Percentiles rank a stretch among this genome's conserved stretches.
phyloP scores from a whole-genome alignment of 2,113 vertebrate genomes.

The Embiotoca jacksoni region DNA sequence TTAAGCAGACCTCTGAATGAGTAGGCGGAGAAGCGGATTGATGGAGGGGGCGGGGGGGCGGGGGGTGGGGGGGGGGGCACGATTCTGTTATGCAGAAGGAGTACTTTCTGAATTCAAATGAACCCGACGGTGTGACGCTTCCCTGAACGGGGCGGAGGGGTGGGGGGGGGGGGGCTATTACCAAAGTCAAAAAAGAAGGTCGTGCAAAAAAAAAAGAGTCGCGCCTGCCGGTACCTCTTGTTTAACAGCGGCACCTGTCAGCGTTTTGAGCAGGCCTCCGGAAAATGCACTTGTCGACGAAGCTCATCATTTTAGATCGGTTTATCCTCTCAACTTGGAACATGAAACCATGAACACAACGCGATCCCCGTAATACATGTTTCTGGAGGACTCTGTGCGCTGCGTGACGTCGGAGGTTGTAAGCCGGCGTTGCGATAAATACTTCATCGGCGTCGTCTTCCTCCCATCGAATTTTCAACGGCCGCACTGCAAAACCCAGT shows the following conservation, averaged over 20 bases:
- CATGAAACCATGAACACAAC: neutral
- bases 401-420: neutral
- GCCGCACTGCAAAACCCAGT: neutral
- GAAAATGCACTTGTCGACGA: neutral
- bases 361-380: too few relatives aligned
- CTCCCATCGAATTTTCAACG: neutral
- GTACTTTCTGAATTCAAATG: slow-evolving; percentile 48
- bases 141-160: neutral
- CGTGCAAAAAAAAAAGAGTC: neutral
- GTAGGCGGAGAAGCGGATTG: slow-evolving; percentile 36
- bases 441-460: neutral
- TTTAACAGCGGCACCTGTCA: neutral
- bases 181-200: slow-evolving; percentile 36
- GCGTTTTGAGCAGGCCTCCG: slow-evolving; percentile 1
- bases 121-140: slow-evolving; percentile 5
- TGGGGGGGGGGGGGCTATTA: neutral
- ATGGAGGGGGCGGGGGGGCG: slow-evolving; percentile 26
- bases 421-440: neutral
- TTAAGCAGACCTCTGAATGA: slow-evolving; percentile 46
- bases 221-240: neutral
- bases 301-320: neutral
- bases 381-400: too few relatives aligned
- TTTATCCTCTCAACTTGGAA: neutral
- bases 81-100: slow-evolving; percentile 32
- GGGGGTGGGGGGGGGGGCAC: slow-evolving; percentile 20